phyloP scores from a whole-genome alignment of 2,113 vertebrate species.

The Trinectes maculatus region DNA sequence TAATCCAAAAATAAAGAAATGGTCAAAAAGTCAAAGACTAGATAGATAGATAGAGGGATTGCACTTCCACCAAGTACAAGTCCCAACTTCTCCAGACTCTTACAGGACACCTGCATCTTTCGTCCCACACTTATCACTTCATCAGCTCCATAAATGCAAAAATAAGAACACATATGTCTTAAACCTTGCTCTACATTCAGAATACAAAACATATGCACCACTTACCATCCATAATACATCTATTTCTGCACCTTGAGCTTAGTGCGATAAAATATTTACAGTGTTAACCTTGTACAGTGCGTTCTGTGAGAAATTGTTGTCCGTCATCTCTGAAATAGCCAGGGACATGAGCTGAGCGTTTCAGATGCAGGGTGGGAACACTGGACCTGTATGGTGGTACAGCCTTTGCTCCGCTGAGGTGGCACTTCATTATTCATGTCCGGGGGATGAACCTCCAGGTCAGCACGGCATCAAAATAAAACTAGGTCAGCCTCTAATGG shows the following conservation, averaged over 20 bases:
- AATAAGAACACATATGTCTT: neutral
- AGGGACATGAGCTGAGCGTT: constrained; percentile 31
- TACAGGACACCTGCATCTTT: neutral
- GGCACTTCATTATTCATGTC: constrained; percentile 51
- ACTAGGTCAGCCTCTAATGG: constrained; percentile 6
- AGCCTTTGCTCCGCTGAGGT: neutral
- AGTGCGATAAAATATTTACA: constrained; percentile 58
- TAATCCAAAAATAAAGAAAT: neutral
- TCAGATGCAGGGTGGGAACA: constrained; percentile 1
- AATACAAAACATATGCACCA: constrained; percentile 14
- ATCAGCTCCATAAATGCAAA: neutral
- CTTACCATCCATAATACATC: constrained; percentile 51
- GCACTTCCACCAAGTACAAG: neutral
- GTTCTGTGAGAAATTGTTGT: constrained; percentile 39
- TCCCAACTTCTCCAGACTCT: neutral
- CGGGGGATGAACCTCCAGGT: constrained; percentile 10
- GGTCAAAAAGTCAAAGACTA: neutral
- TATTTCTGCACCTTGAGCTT: constrained; percentile 36
- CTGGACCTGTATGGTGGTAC: neutral
- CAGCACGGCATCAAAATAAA: constrained; percentile 12
- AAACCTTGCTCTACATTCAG: constrained; percentile 4
- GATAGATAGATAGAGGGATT: too few species aligned
- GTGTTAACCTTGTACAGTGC: neutral
- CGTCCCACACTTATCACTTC: neutral
- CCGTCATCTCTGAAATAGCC: constrained; percentile 42